Base-by-base conservation (phyloP, 2,113 vertebrate species). In the Junco hyemalis region DNA sequence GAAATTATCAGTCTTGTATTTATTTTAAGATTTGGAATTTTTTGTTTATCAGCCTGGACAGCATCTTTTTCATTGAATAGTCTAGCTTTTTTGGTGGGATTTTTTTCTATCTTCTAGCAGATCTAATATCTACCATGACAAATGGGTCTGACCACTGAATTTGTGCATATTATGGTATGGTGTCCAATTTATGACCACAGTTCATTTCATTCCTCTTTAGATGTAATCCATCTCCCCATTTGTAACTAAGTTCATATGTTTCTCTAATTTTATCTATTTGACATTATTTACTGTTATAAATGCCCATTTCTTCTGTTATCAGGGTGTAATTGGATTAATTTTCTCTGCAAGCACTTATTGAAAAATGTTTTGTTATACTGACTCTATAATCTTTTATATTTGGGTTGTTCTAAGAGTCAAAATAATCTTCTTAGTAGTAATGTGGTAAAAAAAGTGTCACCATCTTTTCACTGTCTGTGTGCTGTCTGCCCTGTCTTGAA, bases 381-480 rank as follows among this genome's bases (percentile, higher is more conserved):
- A 78, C 64, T 89, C 60, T 15, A 15, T 74, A 70, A 59, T 47
- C 11, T 66, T 73, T 70, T 66, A 57, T 70, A 74, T 84, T 84
- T 1, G 3, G 36, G 5, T 53, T 81, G 31, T 66, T 78, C 31
- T 53, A 66, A 63, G 9, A 63, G 13, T 79, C 17, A 81, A 59
- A 77, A 59, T 35, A 3, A 2, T 71, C 11, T 57, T 89, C 22
- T 76, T 40, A 31, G 5, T 44, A 50, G 17, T 70, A 17, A 23
- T 64, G 11, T 66, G 13, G 18, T 38, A 86, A 76, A n/a, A 81
- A 81, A 63, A 3, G 8, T 71, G 15, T 9, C 23, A 50, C 14
- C 1, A 1, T 29, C 13, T 78, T 73, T 84, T 17, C 47, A 64
- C 11, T 71, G 61, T 6, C 44, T 2, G 0, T 12, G 5, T 78